Conservation (phyloP, 2,888 invertebrate species). For the Xanthorhoe spadicearia region DNA sequence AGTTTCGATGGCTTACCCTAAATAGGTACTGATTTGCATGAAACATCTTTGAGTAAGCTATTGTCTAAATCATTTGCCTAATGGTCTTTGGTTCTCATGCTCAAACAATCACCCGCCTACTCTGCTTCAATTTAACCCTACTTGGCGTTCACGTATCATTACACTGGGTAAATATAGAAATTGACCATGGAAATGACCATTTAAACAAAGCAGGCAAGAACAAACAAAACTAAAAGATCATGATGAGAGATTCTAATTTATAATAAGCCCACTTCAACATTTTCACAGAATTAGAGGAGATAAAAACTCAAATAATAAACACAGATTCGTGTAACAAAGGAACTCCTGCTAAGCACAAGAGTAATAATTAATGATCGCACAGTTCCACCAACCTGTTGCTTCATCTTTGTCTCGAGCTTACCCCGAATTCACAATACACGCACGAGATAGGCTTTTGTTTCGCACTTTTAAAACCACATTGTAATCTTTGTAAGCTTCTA, state of each 20-base stretch:
- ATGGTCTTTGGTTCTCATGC: slow-evolving; percentile 32
- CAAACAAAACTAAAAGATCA: not conserved
- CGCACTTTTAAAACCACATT: slow-evolving; percentile 41
- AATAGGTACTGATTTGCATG: slow-evolving; percentile 32
- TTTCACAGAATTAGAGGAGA: not conserved
- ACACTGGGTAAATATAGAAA: slow-evolving; percentile 59
- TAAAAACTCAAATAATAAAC: slow-evolving; percentile 17
- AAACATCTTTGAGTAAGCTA: slow-evolving; percentile 46
- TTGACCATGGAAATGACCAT: slow-evolving; percentile 49
- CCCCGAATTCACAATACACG: slow-evolving; percentile 25
- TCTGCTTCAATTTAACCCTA: slow-evolving; percentile 53
- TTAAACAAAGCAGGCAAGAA: slow-evolving; percentile 20
- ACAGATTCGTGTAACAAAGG: slow-evolving; percentile 16
- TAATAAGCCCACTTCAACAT: not conserved
- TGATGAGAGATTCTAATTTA: not conserved
- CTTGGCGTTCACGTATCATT: slow-evolving; percentile 66
- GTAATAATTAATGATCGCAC: slow-evolving; percentile 33
- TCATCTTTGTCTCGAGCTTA: slow-evolving; percentile 22
- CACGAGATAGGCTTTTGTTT: slow-evolving; percentile 41
- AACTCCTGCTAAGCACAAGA: slow-evolving; percentile 14
- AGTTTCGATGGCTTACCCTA: slow-evolving; percentile 9
- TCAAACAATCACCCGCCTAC: slow-evolving; percentile 55
- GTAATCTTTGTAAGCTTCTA: slow-evolving; percentile 26
- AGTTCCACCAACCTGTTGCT: slow-evolving; percentile 33
- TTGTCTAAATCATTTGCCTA: slow-evolving; percentile 32